Percentiles rank a stretch among this genome's conserved stretches.
Evolutionary conservation across 2,113 vertebrate species (phyloP).

Genomic region (Acrocephalus kingi): DNA sequence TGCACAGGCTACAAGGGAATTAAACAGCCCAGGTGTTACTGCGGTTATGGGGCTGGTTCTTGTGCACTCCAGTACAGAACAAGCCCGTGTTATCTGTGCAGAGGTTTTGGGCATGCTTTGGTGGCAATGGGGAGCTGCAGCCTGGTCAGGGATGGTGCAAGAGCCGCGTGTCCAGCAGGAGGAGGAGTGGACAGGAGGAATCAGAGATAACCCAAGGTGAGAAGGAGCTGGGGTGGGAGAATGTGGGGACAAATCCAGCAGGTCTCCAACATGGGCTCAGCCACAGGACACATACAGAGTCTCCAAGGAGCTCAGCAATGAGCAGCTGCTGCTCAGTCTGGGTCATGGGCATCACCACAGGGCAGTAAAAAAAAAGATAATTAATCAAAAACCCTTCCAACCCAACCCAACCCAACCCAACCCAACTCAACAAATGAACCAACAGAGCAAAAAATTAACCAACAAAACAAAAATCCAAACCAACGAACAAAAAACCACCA

Average conservation of each 20-base stretch:
- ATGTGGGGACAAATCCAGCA: background rate
- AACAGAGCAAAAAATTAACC: too few species aligned
- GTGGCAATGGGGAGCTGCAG: fast-evolving
- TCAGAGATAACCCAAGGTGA: background rate
- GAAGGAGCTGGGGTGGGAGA: background rate
- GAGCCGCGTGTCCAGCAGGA: background rate
- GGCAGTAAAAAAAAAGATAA: background rate
- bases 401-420: background rate
- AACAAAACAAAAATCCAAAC: background rate
- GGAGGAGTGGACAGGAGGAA: background rate
- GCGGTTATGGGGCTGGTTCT: background rate
- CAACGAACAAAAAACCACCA: too few species aligned
- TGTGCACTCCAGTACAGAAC: fast-evolving
- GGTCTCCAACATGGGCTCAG: fast-evolving
- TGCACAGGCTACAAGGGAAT: background rate
- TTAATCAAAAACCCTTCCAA: background rate
- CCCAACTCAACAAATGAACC: background rate
- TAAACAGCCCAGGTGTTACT: background rate
- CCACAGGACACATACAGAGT: background rate
- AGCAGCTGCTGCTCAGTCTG: background rate
- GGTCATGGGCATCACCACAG: background rate
- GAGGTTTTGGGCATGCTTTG: background rate
- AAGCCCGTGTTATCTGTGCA: background rate
- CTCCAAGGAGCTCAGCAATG: background rate
- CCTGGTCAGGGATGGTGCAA: background rate